A percentile compares a stretch with the other conserved stretches of the same genome.
phyloP scores from a whole-genome alignment of 1,140 invertebrate genomes.

The Hycleus cichorii region DNA sequence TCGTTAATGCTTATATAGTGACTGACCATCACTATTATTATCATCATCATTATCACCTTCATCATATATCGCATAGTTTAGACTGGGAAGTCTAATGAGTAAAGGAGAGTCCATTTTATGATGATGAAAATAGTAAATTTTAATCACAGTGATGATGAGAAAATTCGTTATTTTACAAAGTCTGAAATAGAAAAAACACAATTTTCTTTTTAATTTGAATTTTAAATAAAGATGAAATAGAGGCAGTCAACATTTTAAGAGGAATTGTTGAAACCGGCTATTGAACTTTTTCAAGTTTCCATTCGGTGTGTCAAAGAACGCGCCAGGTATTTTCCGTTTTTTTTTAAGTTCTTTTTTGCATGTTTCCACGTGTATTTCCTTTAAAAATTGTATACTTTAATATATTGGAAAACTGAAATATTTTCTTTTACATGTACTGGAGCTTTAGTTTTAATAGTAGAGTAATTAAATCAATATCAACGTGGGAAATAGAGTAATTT shows the following conservation, averaged over 20 bases:
- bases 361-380: background rate
- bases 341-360: background rate
- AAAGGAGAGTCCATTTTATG: too few species aligned
- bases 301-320: too few species aligned
- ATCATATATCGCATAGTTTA: conserved; percentile 2
- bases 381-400: too few species aligned
- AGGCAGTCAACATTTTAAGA: too few species aligned
- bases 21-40: conserved; percentile 2
- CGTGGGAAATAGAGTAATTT: background rate
- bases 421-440: too few species aligned
- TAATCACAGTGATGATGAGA: background rate
- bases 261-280: too few species aligned
- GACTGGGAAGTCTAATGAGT: background rate
- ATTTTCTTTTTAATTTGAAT: background rate
- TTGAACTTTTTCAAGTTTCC: too few species aligned
- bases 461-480: background rate
- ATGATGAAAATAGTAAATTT: too few species aligned
- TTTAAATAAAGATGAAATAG: too few species aligned
- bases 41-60: background rate
- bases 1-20: conserved; percentile 6
- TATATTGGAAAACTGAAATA: too few species aligned
- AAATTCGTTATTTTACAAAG: background rate
- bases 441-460: too few species aligned
- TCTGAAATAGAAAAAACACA: background rate
- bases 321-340: background rate